phyloP scores from a whole-genome alignment of 2,888 invertebrate species.

The Tipula helvola region DNA sequence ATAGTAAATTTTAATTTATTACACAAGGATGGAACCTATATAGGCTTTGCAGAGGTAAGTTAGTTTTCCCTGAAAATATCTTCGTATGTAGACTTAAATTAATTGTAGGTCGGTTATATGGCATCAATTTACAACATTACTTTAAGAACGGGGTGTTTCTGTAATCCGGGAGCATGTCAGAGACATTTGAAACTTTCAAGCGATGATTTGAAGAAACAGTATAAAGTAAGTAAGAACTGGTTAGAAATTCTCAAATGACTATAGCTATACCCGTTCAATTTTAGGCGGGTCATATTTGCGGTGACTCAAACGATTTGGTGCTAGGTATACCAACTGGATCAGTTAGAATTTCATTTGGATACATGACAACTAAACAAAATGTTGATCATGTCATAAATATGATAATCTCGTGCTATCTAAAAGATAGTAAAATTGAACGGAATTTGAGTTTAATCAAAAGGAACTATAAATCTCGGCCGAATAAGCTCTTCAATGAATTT shows the following conservation, averaged over 20 bases:
- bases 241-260: background rate
- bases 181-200: slow-evolving; percentile 56
- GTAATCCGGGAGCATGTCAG: slow-evolving; percentile 93
- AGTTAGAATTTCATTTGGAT: slow-evolving; percentile 84
- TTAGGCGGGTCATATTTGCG: slow-evolving; percentile 78
- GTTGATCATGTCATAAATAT: slow-evolving; percentile 58
- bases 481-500: background rate
- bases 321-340: slow-evolving; percentile 86
- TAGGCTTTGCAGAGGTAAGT: slow-evolving; percentile 78
- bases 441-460: background rate
- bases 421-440: slow-evolving; percentile 14
- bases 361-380: slow-evolving; percentile 66
- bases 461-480: slow-evolving; percentile 16
- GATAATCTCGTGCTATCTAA: slow-evolving; percentile 62
- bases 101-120: slow-evolving; percentile 68
- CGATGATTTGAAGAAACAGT: slow-evolving; percentile 61
- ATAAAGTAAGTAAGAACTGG: slow-evolving; percentile 39
- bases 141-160: slow-evolving; percentile 89
- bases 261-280: slow-evolving; percentile 15
- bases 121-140: slow-evolving; percentile 76
- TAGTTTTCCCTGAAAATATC: background rate
- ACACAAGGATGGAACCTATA: slow-evolving; percentile 59
- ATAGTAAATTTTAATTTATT: slow-evolving; percentile 81
- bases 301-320: slow-evolving; percentile 74
- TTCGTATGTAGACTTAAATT: background rate